phyloP scores from a whole-genome alignment of 92 coral and sea anemone species.

The Porites cylindrica region DNA sequence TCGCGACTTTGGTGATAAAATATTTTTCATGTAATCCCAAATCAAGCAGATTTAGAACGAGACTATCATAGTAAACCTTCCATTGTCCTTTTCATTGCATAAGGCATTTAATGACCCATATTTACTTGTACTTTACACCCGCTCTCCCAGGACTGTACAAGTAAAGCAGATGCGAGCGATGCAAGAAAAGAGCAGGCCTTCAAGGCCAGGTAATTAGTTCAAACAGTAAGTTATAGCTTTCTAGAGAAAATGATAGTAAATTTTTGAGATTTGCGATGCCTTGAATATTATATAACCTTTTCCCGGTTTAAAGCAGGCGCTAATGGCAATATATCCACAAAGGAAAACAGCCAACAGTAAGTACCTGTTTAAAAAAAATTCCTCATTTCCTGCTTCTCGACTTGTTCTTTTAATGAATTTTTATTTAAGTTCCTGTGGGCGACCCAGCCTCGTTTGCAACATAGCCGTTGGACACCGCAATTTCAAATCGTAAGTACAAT shows the following conservation, averaged over 20 bases:
- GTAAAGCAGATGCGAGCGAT: not conserved
- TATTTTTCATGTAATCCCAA: not conserved
- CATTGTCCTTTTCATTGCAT: no score
- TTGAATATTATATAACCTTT: no score
- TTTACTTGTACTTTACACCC: conserved; percentile 3
- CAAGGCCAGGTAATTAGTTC: not conserved
- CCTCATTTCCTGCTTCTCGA: not conserved
- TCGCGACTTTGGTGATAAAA: conserved; percentile 1
- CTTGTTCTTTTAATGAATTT: not conserved
- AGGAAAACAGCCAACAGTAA: not conserved
- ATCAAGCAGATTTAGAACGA: not conserved
- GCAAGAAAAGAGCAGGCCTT: conserved; percentile 5
- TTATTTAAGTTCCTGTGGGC: not conserved
- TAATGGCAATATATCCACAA: not conserved
- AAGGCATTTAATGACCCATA: no score
- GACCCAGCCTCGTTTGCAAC: not conserved
- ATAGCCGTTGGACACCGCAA: no score
- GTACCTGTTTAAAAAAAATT: conserved; percentile 1
- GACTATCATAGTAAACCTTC: not conserved
- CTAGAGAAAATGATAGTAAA: not conserved
- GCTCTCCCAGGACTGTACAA: conserved; percentile 2
- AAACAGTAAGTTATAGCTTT: not conserved
- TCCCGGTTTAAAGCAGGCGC: no score
- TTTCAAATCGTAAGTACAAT: no score
- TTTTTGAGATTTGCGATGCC: not conserved